A percentile compares a stretch with the other conserved stretches of the same genome.
Evolutionary conservation across 2,888 invertebrate genomes (phyloP).

Genomic region (Eupsilia transversa): DNA sequence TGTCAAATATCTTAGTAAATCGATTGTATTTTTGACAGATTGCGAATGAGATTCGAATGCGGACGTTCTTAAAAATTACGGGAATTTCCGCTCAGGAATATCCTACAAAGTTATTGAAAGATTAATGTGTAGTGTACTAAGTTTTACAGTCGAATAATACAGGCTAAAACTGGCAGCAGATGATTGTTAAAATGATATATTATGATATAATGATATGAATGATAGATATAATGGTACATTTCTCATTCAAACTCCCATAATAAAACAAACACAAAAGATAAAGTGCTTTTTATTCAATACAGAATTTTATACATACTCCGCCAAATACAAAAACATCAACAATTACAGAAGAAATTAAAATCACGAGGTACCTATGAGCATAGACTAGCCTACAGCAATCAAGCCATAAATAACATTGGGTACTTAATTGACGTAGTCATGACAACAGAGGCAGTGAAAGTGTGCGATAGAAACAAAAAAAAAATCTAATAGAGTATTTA

Average conservation of each 20-base stretch:
- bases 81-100: no score
- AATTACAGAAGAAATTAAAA: slow-evolving; percentile 80
- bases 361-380: slow-evolving; percentile 74
- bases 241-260: slow-evolving; percentile 17
- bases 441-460: slow-evolving; percentile 78
- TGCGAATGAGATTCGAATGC: no score
- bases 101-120: neutral
- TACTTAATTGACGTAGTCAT: slow-evolving; percentile 73
- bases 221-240: no score
- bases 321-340: slow-evolving; percentile 87
- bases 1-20: no score
- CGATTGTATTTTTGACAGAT: no score
- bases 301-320: slow-evolving; percentile 87
- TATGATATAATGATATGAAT: no score
- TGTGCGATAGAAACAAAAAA: slow-evolving; percentile 64
- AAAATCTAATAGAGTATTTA: slow-evolving; percentile 77
- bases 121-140: neutral
- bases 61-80: no score
- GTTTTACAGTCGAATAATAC: neutral
- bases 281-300: slow-evolving; percentile 88
- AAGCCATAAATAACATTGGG: slow-evolving; percentile 70
- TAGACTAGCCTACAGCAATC: slow-evolving; percentile 70
- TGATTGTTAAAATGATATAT: neutral
- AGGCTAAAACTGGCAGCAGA: neutral
- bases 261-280: slow-evolving; percentile 80